Percentiles rank a stretch among this genome's conserved stretches.
Evolutionary conservation across 2,888 invertebrate genomes (phyloP).

Genomic region (Drosophila planitibia): DNA sequence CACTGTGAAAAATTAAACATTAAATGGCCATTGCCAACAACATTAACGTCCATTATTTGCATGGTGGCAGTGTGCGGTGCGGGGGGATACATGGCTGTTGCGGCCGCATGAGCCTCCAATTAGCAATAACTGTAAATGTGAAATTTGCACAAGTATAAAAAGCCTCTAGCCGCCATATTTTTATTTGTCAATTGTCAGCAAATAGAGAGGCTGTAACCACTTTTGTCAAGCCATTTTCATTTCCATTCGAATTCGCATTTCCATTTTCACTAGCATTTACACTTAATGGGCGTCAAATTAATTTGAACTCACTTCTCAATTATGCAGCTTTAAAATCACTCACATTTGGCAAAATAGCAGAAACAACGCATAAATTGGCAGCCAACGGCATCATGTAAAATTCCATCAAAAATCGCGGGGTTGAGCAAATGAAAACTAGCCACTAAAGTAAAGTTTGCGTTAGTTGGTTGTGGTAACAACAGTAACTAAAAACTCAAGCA

Average conservation of each 20-base stretch:
- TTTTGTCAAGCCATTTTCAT: constrained; percentile 32
- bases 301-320: constrained; percentile 38
- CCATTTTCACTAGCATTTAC: constrained; percentile 11
- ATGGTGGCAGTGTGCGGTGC: constrained; percentile 1
- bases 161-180: constrained; percentile 75
- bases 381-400: constrained; percentile 69
- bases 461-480: constrained; percentile 46
- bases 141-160: constrained; percentile 77
- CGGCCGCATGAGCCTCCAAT: constrained; percentile 77
- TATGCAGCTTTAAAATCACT: constrained; percentile 50
- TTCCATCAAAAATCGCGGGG: constrained; percentile 78
- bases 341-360: constrained; percentile 12
- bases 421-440: constrained; percentile 67
- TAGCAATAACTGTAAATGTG: constrained; percentile 80
- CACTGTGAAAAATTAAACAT: constrained; percentile 69
- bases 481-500: not conserved
- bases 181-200: constrained; percentile 73
- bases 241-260: constrained; percentile 10
- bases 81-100: constrained; percentile 37
- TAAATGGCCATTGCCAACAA: constrained; percentile 77
- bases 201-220: constrained; percentile 52
- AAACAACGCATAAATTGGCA: constrained; percentile 35
- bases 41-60: constrained; percentile 75
- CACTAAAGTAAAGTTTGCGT: constrained; percentile 74
- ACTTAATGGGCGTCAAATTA: constrained; percentile 11